Evolutionary conservation across 1,140 invertebrate species (phyloP).

Genomic region (Temnothorax nylanderi): DNA sequence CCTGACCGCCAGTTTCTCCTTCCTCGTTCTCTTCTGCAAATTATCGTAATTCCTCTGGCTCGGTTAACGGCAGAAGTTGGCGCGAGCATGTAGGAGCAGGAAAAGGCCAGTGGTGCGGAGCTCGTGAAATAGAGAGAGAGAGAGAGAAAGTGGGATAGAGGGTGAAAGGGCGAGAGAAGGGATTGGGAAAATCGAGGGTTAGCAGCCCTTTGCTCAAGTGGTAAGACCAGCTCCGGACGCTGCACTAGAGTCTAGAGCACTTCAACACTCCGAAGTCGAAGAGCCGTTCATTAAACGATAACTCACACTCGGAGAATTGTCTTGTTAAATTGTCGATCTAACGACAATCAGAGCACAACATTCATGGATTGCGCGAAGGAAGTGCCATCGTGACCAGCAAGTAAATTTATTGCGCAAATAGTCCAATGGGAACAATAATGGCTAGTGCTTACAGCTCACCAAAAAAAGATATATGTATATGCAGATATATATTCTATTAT

Average conservation of each 20-base stretch:
- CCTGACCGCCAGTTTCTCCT: neutral
- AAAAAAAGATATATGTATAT: neutral
- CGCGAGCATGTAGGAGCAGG: constrained; percentile 49
- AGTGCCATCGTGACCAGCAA: neutral
- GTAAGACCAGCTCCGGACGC: constrained; percentile 72
- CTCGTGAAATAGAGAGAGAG: constrained; percentile 18
- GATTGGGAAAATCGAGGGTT: constrained; percentile 68
- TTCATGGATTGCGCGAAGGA: constrained; percentile 2
- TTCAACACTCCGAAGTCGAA: constrained; percentile 76
- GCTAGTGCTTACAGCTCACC: neutral
- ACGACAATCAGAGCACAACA: constrained; percentile 66
- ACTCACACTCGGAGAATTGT: constrained; percentile 77
- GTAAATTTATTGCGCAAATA: constrained; percentile 17
- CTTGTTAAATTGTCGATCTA: constrained; percentile 75
- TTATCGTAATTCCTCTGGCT: constrained; percentile 79
- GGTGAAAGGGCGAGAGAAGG: constrained; percentile 47
- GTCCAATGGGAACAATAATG: too few relatives aligned
- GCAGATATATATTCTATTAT: too few relatives aligned
- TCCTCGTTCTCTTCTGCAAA: constrained; percentile 70
- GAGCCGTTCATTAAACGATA: constrained; percentile 83
- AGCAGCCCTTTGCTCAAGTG: constrained; percentile 79
- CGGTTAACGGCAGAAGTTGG: constrained; percentile 63
- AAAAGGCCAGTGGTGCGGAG: constrained; percentile 11
- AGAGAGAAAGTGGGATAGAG: constrained; percentile 29
- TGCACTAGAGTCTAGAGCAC: constrained; percentile 80